These are phyloP conservation scores for Dasyprocta punctata DNA, from an alignment of 2,113 vertebrate species.

Conservation along the genomic window DNA sequence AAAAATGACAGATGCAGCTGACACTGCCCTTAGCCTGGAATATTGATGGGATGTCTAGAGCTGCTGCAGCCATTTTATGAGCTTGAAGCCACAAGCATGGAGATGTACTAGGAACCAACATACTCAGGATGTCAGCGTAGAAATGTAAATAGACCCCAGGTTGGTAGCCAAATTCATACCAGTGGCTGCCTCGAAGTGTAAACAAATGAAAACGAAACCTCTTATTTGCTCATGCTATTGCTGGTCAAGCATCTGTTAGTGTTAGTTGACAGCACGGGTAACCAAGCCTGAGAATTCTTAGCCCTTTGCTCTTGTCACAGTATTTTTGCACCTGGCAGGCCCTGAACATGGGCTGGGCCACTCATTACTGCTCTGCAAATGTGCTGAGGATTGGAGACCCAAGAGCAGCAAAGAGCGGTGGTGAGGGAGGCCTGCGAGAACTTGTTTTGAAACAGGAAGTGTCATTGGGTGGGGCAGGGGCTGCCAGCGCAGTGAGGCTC, in stretches of 20 bases:
- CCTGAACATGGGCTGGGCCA: background rate
- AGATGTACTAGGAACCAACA: background rate
- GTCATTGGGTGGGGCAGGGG: background rate
- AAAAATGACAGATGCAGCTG: background rate
- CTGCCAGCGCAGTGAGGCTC: background rate
- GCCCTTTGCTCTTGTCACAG: background rate
- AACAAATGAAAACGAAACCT: background rate
- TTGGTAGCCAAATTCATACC: background rate
- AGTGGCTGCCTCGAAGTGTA: background rate
- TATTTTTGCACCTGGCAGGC: background rate
- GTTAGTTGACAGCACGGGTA: background rate
- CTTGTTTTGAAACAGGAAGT: conserved; percentile 60
- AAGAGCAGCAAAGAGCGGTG: background rate
- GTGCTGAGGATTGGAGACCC: background rate
- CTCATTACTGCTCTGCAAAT: background rate
- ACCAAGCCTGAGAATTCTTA: background rate
- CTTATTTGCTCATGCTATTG: fast-evolving
- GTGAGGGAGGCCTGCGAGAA: background rate
- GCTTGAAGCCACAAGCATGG: background rate
- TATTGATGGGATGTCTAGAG: background rate
- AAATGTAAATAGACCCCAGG: background rate
- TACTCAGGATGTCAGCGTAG: background rate
- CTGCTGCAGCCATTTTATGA: background rate
- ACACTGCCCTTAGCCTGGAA: background rate
- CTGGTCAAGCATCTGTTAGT: background rate